Conservation (phyloP, 2,113 vertebrate genomes). For the Leptobrachium ailaonicum region DNA sequence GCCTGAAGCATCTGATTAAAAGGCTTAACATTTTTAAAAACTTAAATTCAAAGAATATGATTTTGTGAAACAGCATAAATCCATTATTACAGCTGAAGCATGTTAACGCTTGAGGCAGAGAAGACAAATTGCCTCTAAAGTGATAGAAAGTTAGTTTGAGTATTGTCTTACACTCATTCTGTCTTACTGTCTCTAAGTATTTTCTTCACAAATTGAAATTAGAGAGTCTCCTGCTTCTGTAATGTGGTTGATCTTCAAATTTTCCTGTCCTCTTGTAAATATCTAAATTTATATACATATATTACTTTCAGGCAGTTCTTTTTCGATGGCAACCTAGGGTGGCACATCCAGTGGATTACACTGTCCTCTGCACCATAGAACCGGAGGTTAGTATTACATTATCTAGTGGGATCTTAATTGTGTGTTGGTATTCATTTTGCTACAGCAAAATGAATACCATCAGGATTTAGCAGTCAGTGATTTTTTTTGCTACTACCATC, state of each 20-base stretch:
- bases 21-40: slow-evolving; percentile 59
- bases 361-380: too few species aligned
- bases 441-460: too few species aligned
- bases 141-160: slow-evolving; percentile 68
- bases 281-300: slow-evolving; percentile 52
- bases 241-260: slow-evolving; percentile 71
- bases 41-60: slow-evolving; percentile 61
- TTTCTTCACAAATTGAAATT: slow-evolving; percentile 68
- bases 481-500: too few species aligned
- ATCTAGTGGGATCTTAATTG: too few species aligned
- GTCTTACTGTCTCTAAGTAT: slow-evolving; percentile 67
- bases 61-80: slow-evolving; percentile 64
- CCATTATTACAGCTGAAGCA: slow-evolving; percentile 66
- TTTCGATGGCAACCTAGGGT: too few species aligned
- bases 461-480: too few species aligned
- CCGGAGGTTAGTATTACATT: too few species aligned
- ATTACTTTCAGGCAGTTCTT: background rate
- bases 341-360: too few species aligned
- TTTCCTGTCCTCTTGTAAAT: slow-evolving; percentile 64
- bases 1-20: slow-evolving; percentile 56
- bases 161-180: slow-evolving; percentile 72
- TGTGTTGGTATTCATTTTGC: too few species aligned
- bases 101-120: slow-evolving; percentile 68
- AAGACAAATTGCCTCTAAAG: slow-evolving; percentile 69
- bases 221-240: slow-evolving; percentile 68